A percentile compares a stretch with the other conserved stretches of the same genome.
These are phyloP conservation scores for Cryptoblepharus egeriae DNA, from an alignment of 2,797 vertebrate species.

Conservation along the genomic window DNA sequence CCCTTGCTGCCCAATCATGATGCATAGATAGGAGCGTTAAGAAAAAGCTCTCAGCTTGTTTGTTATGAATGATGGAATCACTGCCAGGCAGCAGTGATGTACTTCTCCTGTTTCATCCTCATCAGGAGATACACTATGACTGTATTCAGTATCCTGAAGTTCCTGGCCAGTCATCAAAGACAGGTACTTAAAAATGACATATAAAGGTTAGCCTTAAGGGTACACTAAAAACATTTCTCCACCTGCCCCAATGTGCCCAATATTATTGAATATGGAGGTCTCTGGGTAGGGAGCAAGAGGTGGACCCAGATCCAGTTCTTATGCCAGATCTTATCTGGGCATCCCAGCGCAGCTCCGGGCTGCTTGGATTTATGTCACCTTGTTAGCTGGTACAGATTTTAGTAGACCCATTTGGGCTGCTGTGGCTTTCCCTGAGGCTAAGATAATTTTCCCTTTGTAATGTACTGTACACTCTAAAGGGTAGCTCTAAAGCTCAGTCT, in stretches of 20 bases:
- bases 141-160: not conserved
- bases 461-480: no score
- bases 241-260: not conserved
- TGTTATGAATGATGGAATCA: not conserved
- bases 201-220: not conserved
- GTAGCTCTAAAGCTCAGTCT: no score
- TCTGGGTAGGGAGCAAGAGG: no score
- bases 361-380: no score
- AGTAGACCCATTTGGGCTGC: no score
- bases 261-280: not conserved
- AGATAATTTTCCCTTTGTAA: no score
- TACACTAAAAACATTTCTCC: not conserved
- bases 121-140: not conserved
- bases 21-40: no score
- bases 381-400: no score
- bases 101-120: not conserved
- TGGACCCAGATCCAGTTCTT: no score
- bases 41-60: not conserved
- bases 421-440: no score
- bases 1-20: not conserved
- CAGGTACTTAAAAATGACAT: not conserved
- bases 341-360: no score
- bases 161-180: not conserved
- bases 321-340: no score
- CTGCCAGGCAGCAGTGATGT: not conserved